Conservation (phyloP, 2,888 invertebrate species). For the Operophtera brumata region DNA sequence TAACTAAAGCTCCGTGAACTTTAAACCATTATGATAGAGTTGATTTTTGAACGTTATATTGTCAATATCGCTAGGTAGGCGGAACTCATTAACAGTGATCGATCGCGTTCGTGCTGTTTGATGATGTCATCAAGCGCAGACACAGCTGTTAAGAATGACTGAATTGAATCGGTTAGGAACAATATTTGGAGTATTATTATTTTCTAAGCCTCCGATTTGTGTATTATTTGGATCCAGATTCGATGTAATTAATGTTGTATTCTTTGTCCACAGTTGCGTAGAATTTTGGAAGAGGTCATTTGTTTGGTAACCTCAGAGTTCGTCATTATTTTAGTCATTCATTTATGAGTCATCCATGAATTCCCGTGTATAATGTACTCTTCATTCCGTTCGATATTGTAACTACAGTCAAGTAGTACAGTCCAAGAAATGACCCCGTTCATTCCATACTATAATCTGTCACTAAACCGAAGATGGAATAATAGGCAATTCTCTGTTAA, state of each 20-base stretch:
- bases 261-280: too few relatives aligned
- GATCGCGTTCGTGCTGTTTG: slow-evolving; percentile 22
- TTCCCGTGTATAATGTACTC: too few relatives aligned
- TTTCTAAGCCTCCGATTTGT: too few relatives aligned
- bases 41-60: slow-evolving; percentile 3
- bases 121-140: slow-evolving; percentile 14
- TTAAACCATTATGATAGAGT: slow-evolving; percentile 4
- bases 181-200: too few relatives aligned
- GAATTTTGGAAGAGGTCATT: background rate
- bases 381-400: too few relatives aligned
- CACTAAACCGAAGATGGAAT: background rate
- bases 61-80: background rate
- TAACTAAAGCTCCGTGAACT: slow-evolving; percentile 6
- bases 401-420: too few relatives aligned
- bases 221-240: too few relatives aligned
- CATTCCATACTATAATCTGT: too few relatives aligned
- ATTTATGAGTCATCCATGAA: background rate
- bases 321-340: slow-evolving; percentile 4
- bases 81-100: slow-evolving; percentile 20
- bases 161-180: background rate
- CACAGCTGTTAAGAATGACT: slow-evolving; percentile 20
- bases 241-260: too few relatives aligned
- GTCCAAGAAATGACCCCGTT: too few relatives aligned
- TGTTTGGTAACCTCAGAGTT: slow-evolving; percentile 5
- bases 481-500: slow-evolving; percentile 15